These are phyloP conservation scores for Choristoneura fumiferana DNA, from an alignment of 1,140 invertebrate species.

Conservation along the genomic window DNA sequence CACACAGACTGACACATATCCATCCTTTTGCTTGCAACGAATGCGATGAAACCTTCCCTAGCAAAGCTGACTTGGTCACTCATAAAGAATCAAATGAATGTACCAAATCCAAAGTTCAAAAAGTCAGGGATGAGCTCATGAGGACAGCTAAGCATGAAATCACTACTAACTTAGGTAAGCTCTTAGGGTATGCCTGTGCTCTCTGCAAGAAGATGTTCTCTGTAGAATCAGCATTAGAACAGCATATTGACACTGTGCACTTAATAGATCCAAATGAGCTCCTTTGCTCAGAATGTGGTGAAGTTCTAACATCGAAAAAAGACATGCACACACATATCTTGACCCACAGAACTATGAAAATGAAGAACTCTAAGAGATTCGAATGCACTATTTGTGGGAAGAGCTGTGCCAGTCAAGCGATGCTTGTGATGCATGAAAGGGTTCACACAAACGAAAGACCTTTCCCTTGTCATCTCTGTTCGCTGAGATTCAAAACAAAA, in stretches of 20 bases:
- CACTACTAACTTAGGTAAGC: conserved; percentile 54
- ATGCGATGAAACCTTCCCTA: conserved; percentile 62
- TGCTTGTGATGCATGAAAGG: conserved; percentile 79
- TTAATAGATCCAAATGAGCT: conserved; percentile 50
- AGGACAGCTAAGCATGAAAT: conserved; percentile 62
- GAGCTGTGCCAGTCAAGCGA: conserved; percentile 75
- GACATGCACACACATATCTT: conserved; percentile 49
- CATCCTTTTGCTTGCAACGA: conserved; percentile 57
- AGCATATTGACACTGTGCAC: conserved; percentile 69
- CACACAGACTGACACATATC: conserved; percentile 66
- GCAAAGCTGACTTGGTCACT: conserved; percentile 36
- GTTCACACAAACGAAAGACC: conserved; percentile 79
- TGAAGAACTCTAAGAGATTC: conserved; percentile 56
- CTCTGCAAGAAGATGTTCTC: conserved; percentile 77
- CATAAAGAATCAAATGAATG: conserved; percentile 63
- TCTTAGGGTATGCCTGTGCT: conserved; percentile 71
- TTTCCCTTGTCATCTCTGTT: conserved; percentile 76
- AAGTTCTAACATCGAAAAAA: conserved; percentile 46
- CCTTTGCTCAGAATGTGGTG: conserved; percentile 52
- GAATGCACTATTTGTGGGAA: conserved; percentile 69
- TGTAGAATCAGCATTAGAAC: conserved; percentile 61
- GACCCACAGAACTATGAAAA: conserved; percentile 47
- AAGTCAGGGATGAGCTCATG: conserved; percentile 62
- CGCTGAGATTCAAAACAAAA: conserved; percentile 78
- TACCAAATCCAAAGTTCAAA: conserved; percentile 43